Conservation (phyloP, 2,113 vertebrate species). For the Vulpes ferrilata region DNA sequence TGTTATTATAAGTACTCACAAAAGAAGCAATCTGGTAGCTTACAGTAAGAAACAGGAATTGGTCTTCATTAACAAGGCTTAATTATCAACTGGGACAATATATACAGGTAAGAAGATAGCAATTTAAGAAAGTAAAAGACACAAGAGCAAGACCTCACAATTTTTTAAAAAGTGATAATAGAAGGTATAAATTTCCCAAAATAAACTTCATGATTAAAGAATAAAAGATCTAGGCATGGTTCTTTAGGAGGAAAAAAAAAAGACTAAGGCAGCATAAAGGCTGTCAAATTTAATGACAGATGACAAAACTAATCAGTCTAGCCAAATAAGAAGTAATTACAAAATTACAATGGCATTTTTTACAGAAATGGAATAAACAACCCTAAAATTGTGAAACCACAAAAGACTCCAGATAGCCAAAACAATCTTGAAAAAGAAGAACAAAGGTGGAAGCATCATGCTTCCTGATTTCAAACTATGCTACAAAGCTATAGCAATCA, state of each 20-base stretch:
- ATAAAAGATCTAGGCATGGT: not conserved
- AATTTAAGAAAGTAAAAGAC: not conserved
- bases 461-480: constrained; percentile 1
- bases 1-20: not conserved
- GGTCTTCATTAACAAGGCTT: not conserved
- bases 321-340: constrained; percentile 1
- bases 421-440: not conserved
- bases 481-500: not conserved
- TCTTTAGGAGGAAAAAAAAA: not conserved
- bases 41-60: not conserved
- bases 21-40: not conserved
- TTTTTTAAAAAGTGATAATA: not conserved
- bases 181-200: not conserved
- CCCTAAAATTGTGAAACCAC: not conserved
- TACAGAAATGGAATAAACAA: not conserved
- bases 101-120: not conserved
- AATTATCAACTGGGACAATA: not conserved
- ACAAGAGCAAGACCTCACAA: not conserved
- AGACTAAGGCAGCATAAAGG: not conserved
- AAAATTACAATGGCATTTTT: not conserved
- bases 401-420: not conserved
- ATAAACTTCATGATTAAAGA: not conserved
- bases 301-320: not conserved
- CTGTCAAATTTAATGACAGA: not conserved
- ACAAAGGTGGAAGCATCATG: not conserved